A percentile compares a stretch with the other conserved stretches of the same genome.
Conservation (phyloP, 1,140 invertebrate genomes). For the Camponotus pennsylvanicus region DNA sequence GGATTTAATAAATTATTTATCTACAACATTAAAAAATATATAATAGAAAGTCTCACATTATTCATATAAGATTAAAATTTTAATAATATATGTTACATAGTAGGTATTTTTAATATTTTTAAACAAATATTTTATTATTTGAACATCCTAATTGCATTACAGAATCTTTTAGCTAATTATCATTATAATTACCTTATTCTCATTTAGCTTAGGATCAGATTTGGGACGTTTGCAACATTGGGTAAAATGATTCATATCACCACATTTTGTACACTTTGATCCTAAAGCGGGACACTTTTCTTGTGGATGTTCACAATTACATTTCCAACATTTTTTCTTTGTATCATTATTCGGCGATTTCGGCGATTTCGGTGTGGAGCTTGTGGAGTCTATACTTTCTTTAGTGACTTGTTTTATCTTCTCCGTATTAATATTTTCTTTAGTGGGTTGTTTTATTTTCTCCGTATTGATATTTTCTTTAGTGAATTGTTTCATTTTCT, state of each 20-base stretch:
- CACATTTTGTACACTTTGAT: constrained; percentile 61
- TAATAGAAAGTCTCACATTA: no score
- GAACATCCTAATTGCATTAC: background rate
- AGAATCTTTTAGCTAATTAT: no score
- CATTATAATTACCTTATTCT: constrained; percentile 18
- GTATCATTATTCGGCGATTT: background rate
- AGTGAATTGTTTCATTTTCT: constrained; percentile 37
- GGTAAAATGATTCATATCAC: constrained; percentile 52
- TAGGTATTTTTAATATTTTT: background rate
- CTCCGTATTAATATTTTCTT: background rate
- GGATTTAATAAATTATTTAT: constrained; percentile 20
- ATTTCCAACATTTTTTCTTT: constrained; percentile 62
- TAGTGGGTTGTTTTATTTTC: constrained; percentile 26
- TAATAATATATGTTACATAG: background rate
- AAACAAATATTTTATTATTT: background rate
- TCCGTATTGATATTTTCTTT: constrained; percentile 10
- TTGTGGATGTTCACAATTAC: constrained; percentile 40
- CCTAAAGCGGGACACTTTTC: constrained; percentile 66
- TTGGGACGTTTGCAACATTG: background rate
- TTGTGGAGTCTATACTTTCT: background rate
- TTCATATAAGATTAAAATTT: background rate
- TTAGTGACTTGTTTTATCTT: no score
- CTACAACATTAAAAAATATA: background rate
- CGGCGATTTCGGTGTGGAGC: background rate
- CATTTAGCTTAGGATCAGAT: background rate